Conservation (phyloP, 2,797 vertebrate species). For the Notolepis coatsorum region DNA sequence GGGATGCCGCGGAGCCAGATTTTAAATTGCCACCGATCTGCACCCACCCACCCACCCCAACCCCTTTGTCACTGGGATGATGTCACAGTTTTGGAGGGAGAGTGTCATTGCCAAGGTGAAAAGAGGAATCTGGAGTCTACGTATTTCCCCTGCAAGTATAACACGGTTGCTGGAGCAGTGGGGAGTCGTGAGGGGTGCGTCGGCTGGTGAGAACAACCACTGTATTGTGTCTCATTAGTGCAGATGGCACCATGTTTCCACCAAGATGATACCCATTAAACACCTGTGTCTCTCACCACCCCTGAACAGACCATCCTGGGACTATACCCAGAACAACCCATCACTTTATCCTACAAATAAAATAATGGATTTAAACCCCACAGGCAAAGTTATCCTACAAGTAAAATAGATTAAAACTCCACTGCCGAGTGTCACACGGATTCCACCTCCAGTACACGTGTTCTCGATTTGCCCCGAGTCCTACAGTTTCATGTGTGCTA, state of each 20-base stretch:
- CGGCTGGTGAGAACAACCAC: too few species aligned
- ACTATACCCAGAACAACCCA: not conserved
- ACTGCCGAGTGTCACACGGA: too few species aligned
- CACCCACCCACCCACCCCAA: slow-evolving; percentile 23
- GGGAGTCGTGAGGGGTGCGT: too few species aligned
- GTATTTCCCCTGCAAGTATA: not conserved
- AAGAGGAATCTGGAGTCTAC: slow-evolving; percentile 20
- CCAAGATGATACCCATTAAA: not conserved
- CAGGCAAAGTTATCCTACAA: not conserved
- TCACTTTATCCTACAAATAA: not conserved
- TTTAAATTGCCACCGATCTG: slow-evolving; percentile 59
- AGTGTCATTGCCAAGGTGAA: slow-evolving; percentile 75
- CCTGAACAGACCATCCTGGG: too few species aligned
- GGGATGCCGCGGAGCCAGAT: slow-evolving; percentile 72
- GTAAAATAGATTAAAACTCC: not conserved
- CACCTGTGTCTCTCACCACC: too few species aligned
- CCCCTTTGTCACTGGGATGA: slow-evolving; percentile 62
- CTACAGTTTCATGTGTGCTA: slow-evolving; percentile 5
- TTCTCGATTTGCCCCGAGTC: not conserved
- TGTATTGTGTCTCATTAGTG: not conserved
- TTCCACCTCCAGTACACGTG: slow-evolving; percentile 41
- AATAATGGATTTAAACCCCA: not conserved
- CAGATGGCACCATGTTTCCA: not conserved
- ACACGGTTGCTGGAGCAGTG: too few species aligned
- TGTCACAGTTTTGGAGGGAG: slow-evolving; percentile 66